phyloP scores from a whole-genome alignment of 2,113 vertebrate species.

The Mustela lutreola region DNA sequence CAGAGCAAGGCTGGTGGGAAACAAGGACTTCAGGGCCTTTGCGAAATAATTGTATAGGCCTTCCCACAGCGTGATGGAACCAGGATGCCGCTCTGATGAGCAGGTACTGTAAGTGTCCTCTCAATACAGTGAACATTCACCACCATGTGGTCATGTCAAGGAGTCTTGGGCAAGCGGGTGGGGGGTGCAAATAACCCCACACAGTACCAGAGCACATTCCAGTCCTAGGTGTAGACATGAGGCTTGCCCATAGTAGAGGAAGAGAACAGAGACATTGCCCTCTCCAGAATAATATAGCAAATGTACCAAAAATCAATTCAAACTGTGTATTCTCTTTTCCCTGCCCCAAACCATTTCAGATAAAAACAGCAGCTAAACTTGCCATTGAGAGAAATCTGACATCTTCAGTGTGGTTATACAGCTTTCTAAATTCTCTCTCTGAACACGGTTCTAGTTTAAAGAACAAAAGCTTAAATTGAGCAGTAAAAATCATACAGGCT shows the following conservation, averaged over 20 bases:
- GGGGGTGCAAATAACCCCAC: too few relatives aligned
- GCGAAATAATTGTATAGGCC: background rate
- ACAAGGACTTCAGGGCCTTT: background rate
- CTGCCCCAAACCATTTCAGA: background rate
- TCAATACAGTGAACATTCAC: background rate
- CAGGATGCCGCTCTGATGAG: background rate
- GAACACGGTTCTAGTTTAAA: background rate
- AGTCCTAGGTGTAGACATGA: background rate
- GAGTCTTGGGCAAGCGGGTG: background rate
- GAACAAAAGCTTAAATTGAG: slow-evolving; percentile 29
- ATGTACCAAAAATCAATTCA: background rate
- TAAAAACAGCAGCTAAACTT: background rate
- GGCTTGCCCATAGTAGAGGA: background rate
- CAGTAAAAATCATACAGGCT: background rate
- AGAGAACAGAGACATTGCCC: background rate
- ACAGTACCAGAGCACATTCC: accelerated
- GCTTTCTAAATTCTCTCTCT: background rate
- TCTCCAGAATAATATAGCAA: background rate
- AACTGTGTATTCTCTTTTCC: background rate
- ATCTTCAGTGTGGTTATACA: background rate
- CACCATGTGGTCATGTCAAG: background rate
- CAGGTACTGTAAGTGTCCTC: background rate
- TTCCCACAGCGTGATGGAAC: background rate
- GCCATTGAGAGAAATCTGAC: slow-evolving; percentile 12
- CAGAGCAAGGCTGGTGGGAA: background rate